A percentile compares a stretch with the other conserved stretches of the same genome.
Conservation (phyloP, 2,113 vertebrate genomes). For the Mus pahari region DNA sequence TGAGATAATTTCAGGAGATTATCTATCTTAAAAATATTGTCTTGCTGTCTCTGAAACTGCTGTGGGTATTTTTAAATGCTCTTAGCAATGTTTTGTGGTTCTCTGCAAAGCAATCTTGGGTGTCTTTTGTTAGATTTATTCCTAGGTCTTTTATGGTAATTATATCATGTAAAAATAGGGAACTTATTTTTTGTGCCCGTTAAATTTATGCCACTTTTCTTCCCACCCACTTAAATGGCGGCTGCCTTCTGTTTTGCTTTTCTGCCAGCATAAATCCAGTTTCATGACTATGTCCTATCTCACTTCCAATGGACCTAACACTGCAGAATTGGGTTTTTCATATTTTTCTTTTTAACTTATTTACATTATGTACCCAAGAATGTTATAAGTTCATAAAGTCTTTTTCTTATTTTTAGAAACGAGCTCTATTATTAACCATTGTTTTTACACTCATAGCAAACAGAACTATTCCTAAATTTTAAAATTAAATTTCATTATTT, state of each 20-base stretch:
- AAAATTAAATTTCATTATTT: neutral
- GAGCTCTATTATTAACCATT: neutral
- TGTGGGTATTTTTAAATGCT: constrained; percentile 39
- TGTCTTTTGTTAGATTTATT: constrained; percentile 53
- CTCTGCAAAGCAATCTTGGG: constrained; percentile 18
- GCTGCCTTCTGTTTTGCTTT: constrained; percentile 5
- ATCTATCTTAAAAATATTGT: constrained; percentile 15
- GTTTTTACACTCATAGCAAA: neutral
- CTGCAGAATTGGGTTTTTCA: neutral
- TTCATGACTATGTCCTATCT: neutral
- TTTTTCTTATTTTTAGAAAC: constrained; percentile 22
- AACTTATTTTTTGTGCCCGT: neutral
- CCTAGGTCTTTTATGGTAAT: constrained; percentile 49
- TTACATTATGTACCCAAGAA: neutral
- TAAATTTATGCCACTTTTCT: constrained; percentile 19
- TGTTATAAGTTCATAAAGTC: neutral
- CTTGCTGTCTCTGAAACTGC: neutral
- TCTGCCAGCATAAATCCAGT: neutral
- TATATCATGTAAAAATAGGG: constrained; percentile 24
- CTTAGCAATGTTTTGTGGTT: constrained; percentile 25
- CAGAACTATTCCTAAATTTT: neutral
- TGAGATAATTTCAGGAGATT: neutral
- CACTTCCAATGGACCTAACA: neutral
- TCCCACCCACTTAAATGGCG: neutral
- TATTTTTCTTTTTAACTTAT: neutral